Conservation (phyloP, 2,888 invertebrate species). For the Pristionchus mayeri region DNA sequence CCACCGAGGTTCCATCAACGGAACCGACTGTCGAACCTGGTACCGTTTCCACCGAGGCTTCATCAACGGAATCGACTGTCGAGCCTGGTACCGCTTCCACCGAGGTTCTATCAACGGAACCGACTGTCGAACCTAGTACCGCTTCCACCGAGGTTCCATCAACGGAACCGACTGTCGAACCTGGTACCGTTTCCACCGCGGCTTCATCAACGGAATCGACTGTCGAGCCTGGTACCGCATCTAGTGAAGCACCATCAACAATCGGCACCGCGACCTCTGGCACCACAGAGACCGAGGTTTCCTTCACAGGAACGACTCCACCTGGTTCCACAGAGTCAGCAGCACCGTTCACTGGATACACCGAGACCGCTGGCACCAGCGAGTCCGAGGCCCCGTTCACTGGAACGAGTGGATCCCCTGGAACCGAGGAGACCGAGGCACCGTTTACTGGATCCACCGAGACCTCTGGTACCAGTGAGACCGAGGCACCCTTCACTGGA, state of each 20-base stretch:
- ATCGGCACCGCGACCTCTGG: neutral
- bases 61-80: neutral
- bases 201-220: neutral
- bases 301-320: neutral
- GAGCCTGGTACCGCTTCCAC: neutral
- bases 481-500: no score
- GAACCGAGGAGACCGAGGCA: no score
- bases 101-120: neutral
- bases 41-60: neutral
- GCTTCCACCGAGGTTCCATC: neutral
- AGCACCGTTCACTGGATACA: no score
- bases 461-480: no score
- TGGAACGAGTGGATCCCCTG: no score
- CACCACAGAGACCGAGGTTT: neutral
- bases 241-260: neutral
- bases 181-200: neutral
- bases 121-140: neutral
- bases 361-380: no score
- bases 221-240: neutral
- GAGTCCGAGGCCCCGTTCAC: no score
- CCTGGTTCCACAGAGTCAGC: no score
- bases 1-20: neutral
- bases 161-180: neutral
- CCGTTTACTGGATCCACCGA: no score
- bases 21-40: neutral